Percentiles rank a stretch among this genome's conserved stretches.
Evolutionary conservation across 1,140 invertebrate species (phyloP).

Genomic region (Linepithema humile): DNA sequence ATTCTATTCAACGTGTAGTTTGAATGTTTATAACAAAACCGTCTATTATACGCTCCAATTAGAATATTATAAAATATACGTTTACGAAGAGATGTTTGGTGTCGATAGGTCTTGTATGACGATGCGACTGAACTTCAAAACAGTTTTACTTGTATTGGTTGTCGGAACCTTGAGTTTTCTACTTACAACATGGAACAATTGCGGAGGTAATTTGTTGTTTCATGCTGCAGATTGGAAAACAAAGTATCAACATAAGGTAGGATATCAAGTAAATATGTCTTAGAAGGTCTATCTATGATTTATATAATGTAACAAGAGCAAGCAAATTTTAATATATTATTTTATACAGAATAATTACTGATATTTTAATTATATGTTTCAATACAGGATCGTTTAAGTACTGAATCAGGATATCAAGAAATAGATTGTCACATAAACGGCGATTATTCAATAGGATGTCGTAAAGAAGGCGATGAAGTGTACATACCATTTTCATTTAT

Average conservation of each 20-base stretch:
- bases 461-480: slow-evolving; percentile 94
- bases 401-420: slow-evolving; percentile 87
- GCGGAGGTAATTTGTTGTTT: slow-evolving; percentile 77
- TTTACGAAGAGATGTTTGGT: not conserved
- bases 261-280: not conserved
- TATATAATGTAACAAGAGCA: not conserved
- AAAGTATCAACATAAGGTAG: slow-evolving; percentile 85
- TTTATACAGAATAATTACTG: not conserved
- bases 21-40: not conserved
- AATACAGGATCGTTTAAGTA: slow-evolving; percentile 74
- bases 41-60: not conserved
- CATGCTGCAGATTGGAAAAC: slow-evolving; percentile 82
- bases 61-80: not conserved
- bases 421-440: slow-evolving; percentile 96
- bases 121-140: slow-evolving; percentile 84
- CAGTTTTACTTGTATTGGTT: slow-evolving; percentile 78
- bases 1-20: not conserved
- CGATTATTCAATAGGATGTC: slow-evolving; percentile 93
- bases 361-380: slow-evolving; percentile 26
- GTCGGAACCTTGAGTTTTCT: slow-evolving; percentile 81
- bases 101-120: slow-evolving; percentile 78
- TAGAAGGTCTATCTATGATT: not conserved
- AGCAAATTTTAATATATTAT: slow-evolving; percentile 6
- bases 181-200: slow-evolving; percentile 82
- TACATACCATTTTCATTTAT: slow-evolving; percentile 97